Percentiles rank a stretch among this genome's conserved stretches.
Conservation (phyloP, 2,888 invertebrate genomes). For the Zelleria hepariella region DNA sequence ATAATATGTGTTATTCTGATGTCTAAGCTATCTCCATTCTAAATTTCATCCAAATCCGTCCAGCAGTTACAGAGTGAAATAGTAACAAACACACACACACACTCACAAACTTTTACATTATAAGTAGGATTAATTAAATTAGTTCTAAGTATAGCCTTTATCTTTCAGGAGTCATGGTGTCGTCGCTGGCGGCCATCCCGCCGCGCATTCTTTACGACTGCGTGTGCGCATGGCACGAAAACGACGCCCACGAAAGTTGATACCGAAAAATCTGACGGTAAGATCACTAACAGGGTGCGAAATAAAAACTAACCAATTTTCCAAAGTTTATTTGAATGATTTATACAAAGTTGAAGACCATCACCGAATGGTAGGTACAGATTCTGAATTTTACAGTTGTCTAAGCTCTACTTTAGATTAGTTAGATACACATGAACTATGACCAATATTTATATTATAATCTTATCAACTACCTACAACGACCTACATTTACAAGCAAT, state of each 20-base stretch:
- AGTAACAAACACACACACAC: no score
- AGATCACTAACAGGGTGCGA: slow-evolving; percentile 24
- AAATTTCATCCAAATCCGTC: no score
- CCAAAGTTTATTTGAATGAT: slow-evolving; percentile 33
- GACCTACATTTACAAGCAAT: slow-evolving; percentile 48
- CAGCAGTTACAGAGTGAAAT: no score
- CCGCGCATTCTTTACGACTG: slow-evolving; percentile 56
- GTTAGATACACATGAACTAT: slow-evolving; percentile 40
- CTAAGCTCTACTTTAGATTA: slow-evolving; percentile 25
- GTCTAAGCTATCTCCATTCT: no score
- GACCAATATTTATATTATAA: slow-evolving; percentile 24
- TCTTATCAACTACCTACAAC: background rate
- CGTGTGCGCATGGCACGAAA: slow-evolving; percentile 56
- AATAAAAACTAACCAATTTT: slow-evolving; percentile 12
- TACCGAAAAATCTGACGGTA: slow-evolving; percentile 59
- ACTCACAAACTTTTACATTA: no score
- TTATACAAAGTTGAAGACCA: slow-evolving; percentile 44
- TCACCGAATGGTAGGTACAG: slow-evolving; percentile 52
- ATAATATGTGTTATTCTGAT: no score
- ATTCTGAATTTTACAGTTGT: slow-evolving; percentile 25
- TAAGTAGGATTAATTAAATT: background rate
- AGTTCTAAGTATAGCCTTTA: background rate
- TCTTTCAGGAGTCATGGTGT: slow-evolving; percentile 76
- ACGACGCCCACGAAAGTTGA: slow-evolving; percentile 50
- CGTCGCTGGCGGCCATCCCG: slow-evolving; percentile 71